Evolutionary conservation across 2,113 vertebrate species (phyloP).

Genomic region (Choloepus hoffmanni): DNA sequence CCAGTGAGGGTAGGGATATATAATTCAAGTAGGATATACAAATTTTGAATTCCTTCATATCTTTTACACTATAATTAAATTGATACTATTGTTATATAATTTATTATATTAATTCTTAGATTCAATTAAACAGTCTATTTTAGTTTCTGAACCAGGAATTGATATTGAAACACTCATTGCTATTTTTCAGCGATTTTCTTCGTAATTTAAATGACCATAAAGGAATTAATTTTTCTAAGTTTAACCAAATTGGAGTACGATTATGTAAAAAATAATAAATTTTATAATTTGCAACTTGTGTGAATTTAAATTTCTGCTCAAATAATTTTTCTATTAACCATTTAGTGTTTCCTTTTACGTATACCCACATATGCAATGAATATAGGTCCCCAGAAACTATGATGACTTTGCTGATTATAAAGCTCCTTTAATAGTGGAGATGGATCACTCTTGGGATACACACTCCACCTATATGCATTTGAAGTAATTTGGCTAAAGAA

Average conservation of each 20-base stretch:
- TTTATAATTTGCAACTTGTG: background rate
- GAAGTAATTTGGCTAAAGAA: background rate
- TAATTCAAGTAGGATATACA: background rate
- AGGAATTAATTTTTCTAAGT: background rate
- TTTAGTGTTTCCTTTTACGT: background rate
- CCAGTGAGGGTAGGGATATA: background rate
- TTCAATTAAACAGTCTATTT: background rate
- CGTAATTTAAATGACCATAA: background rate
- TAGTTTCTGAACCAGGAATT: background rate
- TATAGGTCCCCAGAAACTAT: background rate
- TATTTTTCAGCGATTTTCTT: background rate
- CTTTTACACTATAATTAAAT: background rate
- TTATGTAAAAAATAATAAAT: background rate
- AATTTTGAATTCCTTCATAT: background rate
- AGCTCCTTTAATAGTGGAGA: background rate
- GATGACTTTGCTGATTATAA: background rate
- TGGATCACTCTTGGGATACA: background rate
- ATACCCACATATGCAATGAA: background rate
- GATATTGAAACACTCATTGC: too few relatives aligned
- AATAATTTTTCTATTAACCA: background rate
- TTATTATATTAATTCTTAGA: too few relatives aligned
- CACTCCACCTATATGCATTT: background rate
- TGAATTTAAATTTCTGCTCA: conserved; percentile 34
- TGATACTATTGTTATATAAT: background rate
- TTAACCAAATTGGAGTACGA: background rate